These are phyloP conservation scores for Sanderia malayensis DNA, from an alignment of 30 jellyfish, hydroid and myxozoan genomes.

Conservation along the genomic window DNA sequence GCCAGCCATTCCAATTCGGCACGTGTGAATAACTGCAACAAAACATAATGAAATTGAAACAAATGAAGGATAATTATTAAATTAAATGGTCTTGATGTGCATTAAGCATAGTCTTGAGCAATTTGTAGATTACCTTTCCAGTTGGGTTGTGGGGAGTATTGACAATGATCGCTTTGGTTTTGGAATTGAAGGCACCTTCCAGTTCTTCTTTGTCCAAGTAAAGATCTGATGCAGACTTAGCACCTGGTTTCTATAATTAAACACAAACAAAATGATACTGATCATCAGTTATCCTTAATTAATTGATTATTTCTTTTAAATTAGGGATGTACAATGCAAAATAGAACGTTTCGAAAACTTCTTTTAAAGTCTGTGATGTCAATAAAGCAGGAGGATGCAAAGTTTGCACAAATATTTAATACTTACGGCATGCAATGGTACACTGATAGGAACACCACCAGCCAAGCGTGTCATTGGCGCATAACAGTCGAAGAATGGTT, in stretches of 20 bases:
- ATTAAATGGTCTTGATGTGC: too few species aligned
- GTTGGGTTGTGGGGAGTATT: conserved; percentile 97
- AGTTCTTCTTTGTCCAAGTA: conserved; percentile 72
- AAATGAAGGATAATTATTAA: too few species aligned
- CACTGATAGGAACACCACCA: conserved; percentile 68
- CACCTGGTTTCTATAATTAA: conserved; percentile 73
- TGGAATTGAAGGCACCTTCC: conserved; percentile 63
- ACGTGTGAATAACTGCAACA: conserved; percentile 67
- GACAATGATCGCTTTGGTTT: conserved; percentile 82
- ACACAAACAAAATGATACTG: too few species aligned
- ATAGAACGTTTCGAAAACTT: too few species aligned
- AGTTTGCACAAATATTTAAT: too few species aligned
- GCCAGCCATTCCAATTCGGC: conserved; percentile 87
- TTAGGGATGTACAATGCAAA: too few species aligned
- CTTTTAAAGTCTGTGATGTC: too few species aligned
- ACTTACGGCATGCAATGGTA: conserved; percentile 76
- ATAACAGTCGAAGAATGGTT: conserved; percentile 87
- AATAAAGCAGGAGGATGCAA: too few species aligned
- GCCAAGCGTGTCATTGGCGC: conserved; percentile 62
- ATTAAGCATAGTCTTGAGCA: background rate
- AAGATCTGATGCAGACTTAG: conserved; percentile 65
- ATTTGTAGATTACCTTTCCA: conserved; percentile 66
- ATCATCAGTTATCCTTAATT: too few species aligned
- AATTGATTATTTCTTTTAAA: too few species aligned
- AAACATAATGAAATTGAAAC: too few species aligned